A percentile compares a stretch with the other conserved stretches of the same genome.
phyloP scores from a whole-genome alignment of 2,113 vertebrate species.

The Actenoides lindsayi region DNA sequence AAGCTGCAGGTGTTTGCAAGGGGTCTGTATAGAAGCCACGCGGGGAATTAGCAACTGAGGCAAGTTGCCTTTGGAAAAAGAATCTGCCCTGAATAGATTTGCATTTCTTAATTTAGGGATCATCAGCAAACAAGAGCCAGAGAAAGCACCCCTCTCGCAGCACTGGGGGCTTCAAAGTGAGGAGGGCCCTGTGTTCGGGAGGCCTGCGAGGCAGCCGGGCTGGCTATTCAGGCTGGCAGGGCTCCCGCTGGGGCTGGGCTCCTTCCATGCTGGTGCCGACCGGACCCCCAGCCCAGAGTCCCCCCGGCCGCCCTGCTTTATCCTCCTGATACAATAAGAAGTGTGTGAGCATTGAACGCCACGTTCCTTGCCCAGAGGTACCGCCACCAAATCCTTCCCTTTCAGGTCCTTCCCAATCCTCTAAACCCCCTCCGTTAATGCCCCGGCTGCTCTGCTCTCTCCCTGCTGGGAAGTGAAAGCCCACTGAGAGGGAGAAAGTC shows the following conservation, averaged over 20 bases:
- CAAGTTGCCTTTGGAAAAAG: constrained; percentile 64
- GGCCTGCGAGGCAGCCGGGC: not conserved
- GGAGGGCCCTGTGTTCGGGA: not conserved
- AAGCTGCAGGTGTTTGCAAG: constrained; percentile 69
- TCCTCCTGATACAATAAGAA: not conserved
- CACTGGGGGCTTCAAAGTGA: constrained; percentile 30
- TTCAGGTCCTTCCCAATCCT: constrained; percentile 7
- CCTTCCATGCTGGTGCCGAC: not conserved
- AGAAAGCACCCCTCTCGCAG: not conserved
- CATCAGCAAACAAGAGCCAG: constrained; percentile 40
- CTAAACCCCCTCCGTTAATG: not conserved
- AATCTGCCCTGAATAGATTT: constrained; percentile 55
- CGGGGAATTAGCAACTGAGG: constrained; percentile 64
- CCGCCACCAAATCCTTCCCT: not conserved
- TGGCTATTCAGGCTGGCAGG: not conserved
- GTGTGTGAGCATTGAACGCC: not conserved
- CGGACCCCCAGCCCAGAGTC: not conserved
- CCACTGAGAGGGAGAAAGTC: not conserved
- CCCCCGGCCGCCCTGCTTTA: not conserved
- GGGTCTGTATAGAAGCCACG: constrained; percentile 46
- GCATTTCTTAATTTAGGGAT: constrained; percentile 65
- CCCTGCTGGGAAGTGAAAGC: not conserved
- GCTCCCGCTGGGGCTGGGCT: not conserved
- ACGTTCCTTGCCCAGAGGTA: not conserved
- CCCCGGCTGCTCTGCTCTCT: not conserved